Conservation (phyloP, 2,888 invertebrate genomes). For the Thecophora atra region DNA sequence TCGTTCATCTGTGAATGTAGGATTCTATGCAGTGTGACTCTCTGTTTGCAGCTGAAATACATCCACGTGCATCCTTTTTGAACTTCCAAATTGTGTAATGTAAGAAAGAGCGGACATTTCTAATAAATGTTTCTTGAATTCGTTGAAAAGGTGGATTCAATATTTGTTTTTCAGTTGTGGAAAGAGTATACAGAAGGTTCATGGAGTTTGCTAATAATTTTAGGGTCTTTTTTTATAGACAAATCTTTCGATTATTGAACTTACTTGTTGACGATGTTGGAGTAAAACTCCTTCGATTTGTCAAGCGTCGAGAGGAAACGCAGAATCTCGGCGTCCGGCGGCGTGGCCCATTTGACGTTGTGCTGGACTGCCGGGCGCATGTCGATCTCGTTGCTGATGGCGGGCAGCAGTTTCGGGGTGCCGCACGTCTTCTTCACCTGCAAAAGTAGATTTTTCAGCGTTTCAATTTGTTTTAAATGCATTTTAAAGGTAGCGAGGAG, state of each 20-base stretch:
- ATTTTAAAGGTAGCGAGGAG: not conserved
- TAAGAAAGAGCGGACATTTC: too few species aligned
- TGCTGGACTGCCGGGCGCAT: constrained; percentile 65
- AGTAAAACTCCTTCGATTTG: constrained; percentile 84
- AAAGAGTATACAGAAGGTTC: too few species aligned
- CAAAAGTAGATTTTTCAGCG: too few species aligned
- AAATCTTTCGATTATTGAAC: constrained; percentile 42
- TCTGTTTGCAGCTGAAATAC: not conserved
- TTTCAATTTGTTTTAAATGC: too few species aligned
- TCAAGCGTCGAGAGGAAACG: constrained; percentile 74
- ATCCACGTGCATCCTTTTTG: not conserved
- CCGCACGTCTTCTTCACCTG: constrained; percentile 71
- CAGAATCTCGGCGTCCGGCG: constrained; percentile 73
- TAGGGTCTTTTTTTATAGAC: too few species aligned
- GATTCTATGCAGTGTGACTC: too few species aligned
- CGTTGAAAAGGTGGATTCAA: too few species aligned
- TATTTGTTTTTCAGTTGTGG: too few species aligned
- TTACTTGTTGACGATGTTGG: constrained; percentile 78
- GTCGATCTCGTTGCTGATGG: constrained; percentile 55
- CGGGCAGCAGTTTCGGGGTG: constrained; percentile 62
- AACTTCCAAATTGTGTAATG: not conserved
- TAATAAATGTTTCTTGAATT: too few species aligned
- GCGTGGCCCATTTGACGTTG: constrained; percentile 70
- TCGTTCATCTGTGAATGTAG: too few species aligned
- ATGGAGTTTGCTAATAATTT: too few species aligned